Evolutionary conservation across 1,140 invertebrate genomes (phyloP).

Genomic region (Brachionus rubens): DNA sequence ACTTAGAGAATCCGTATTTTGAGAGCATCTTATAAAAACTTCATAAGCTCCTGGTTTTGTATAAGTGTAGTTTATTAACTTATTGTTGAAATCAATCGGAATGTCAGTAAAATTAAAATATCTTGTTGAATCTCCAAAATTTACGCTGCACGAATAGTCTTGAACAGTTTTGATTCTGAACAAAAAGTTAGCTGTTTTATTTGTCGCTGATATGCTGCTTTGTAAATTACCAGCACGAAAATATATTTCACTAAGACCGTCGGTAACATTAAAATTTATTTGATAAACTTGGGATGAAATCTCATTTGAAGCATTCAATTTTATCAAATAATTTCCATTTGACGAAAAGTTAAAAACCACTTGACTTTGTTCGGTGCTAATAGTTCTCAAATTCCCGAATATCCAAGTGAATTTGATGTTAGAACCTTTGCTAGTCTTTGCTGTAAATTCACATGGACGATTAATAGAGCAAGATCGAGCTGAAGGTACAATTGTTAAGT

Average conservation of each 20-base stretch:
- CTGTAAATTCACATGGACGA: neutral
- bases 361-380: neutral
- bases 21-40: neutral
- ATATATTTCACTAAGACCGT: neutral
- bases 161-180: constrained; percentile 5
- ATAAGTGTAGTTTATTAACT: neutral
- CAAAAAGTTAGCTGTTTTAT: constrained; percentile 1
- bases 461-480: neutral
- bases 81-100: neutral
- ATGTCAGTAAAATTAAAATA: constrained; percentile 1
- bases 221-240: constrained; percentile 9
- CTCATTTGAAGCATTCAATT: neutral
- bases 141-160: neutral
- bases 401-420: constrained; percentile 2
- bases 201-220: neutral
- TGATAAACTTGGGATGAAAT: neutral
- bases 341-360: neutral
- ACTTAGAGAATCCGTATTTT: neutral
- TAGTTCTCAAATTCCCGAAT: neutral
- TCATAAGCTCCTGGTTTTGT: neutral
- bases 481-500: neutral
- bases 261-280: neutral
- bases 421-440: neutral
- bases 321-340: neutral
- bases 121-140: neutral